These are phyloP conservation scores for Setophaga petechia DNA, from an alignment of 2,113 vertebrate species.

Conservation along the genomic window DNA sequence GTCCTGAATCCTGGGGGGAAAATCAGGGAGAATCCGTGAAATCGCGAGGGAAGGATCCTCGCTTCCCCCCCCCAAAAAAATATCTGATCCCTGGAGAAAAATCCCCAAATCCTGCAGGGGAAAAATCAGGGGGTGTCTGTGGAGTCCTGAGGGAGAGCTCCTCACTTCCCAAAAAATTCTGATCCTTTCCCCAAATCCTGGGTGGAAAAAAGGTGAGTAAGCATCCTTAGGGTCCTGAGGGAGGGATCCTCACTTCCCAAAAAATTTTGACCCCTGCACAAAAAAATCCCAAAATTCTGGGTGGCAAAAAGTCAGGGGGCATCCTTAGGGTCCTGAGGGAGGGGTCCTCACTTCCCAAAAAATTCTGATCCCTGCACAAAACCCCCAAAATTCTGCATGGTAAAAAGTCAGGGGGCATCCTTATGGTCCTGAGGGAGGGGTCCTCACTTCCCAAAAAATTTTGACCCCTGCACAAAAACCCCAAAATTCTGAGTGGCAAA, in stretches of 20 bases:
- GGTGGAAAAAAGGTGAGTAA: background rate
- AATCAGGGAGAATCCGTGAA: background rate
- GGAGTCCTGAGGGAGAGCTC: background rate
- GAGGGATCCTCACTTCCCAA: background rate
- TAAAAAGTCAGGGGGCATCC: too few relatives aligned
- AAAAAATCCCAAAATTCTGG: too few relatives aligned
- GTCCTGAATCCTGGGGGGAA: background rate
- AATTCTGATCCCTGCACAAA: background rate
- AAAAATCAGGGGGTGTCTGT: background rate
- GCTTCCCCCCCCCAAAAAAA: background rate
- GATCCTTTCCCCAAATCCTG: background rate
- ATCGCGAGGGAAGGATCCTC: too few relatives aligned
- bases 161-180: background rate
- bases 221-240: rapidly evolving
- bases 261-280: too few relatives aligned
- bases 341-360: background rate
- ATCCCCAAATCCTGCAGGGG: rapidly evolving
- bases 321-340: rapidly evolving
- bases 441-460: background rate
- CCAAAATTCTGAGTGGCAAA: background rate
- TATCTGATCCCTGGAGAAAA: background rate
- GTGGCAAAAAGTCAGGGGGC: background rate
- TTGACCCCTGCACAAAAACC: background rate
- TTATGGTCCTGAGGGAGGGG: rapidly evolving
- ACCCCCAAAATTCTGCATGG: too few relatives aligned